These are phyloP conservation scores for Sebastes matsubarae DNA, from an alignment of 2,797 vertebrate species.

Conservation along the genomic window DNA sequence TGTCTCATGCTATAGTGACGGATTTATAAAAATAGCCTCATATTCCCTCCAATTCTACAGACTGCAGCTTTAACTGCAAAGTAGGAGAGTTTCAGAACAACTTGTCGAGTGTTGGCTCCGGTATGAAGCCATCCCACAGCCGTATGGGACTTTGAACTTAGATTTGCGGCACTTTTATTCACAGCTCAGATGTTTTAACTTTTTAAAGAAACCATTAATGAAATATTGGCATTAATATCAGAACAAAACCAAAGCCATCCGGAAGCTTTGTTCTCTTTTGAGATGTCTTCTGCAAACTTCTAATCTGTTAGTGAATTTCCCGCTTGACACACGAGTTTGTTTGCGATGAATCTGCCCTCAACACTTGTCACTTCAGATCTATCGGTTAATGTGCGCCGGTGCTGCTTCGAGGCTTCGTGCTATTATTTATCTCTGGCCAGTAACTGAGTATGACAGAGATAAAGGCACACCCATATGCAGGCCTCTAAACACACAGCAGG, in stretches of 20 bases:
- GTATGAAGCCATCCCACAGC: conserved; percentile 22
- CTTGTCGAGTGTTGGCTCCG: neutral
- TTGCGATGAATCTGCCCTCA: conserved; percentile 57
- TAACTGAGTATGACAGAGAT: conserved; percentile 66
- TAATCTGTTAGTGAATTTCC: conserved; percentile 34
- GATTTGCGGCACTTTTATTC: conserved; percentile 23
- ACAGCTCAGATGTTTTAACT: conserved; percentile 45
- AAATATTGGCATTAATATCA: conserved; percentile 53
- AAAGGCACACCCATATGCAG: conserved; percentile 34
- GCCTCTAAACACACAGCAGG: conserved; percentile 21
- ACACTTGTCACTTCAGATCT: conserved; percentile 73
- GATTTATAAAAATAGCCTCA: too few species aligned
- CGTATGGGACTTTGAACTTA: conserved; percentile 9
- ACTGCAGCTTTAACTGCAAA: neutral
- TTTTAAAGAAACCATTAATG: conserved; percentile 43
- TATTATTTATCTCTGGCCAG: conserved; percentile 63
- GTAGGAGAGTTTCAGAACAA: conserved; percentile 4
- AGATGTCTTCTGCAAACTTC: conserved; percentile 29
- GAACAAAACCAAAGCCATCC: conserved; percentile 28
- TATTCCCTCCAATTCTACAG: too few species aligned
- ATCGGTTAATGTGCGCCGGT: conserved; percentile 40
- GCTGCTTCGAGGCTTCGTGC: conserved; percentile 60
- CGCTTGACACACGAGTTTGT: conserved; percentile 14
- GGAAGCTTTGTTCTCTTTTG: conserved; percentile 46
- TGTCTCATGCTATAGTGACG: too few species aligned